Evolutionary conservation across 2,888 invertebrate genomes (phyloP).

Genomic region (Temnothorax unifasciatus): DNA sequence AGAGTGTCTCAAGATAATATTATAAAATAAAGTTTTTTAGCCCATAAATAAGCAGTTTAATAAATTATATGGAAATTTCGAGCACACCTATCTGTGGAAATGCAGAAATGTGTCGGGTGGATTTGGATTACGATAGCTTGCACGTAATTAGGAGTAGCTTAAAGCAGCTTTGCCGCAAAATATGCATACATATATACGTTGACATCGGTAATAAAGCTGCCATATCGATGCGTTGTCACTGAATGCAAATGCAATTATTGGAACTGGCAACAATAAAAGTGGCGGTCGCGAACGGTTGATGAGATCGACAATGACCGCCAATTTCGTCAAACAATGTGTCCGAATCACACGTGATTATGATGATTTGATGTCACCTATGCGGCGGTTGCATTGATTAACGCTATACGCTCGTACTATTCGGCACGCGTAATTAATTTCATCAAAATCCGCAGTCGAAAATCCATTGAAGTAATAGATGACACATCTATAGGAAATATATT

Average conservation of each 20-base stretch:
- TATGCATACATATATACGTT: background rate
- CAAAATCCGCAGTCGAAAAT: background rate
- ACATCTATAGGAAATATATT: background rate
- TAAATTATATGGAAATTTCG: background rate
- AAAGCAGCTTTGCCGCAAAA: constrained; percentile 43
- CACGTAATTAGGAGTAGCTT: constrained; percentile 33
- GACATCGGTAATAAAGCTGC: constrained; percentile 26
- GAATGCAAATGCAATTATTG: constrained; percentile 32
- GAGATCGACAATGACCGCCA: constrained; percentile 37
- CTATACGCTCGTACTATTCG: background rate
- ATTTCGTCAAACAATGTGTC: constrained; percentile 29
- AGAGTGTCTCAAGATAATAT: background rate
- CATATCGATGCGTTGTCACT: constrained; percentile 20
- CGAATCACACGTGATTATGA: constrained; percentile 30
- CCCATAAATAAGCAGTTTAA: background rate
- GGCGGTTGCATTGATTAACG: constrained; percentile 5
- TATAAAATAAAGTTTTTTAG: background rate
- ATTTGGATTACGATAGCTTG: constrained; percentile 24
- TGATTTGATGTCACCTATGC: constrained; percentile 11
- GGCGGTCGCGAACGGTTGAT: background rate
- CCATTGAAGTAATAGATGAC: background rate
- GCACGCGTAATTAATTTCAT: constrained; percentile 17
- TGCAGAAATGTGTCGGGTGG: background rate
- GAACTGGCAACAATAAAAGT: constrained; percentile 26
- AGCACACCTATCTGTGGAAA: background rate